These are phyloP conservation scores for Platycercus adscitus DNA, from an alignment of 2,113 vertebrate species.

Conservation along the genomic window DNA sequence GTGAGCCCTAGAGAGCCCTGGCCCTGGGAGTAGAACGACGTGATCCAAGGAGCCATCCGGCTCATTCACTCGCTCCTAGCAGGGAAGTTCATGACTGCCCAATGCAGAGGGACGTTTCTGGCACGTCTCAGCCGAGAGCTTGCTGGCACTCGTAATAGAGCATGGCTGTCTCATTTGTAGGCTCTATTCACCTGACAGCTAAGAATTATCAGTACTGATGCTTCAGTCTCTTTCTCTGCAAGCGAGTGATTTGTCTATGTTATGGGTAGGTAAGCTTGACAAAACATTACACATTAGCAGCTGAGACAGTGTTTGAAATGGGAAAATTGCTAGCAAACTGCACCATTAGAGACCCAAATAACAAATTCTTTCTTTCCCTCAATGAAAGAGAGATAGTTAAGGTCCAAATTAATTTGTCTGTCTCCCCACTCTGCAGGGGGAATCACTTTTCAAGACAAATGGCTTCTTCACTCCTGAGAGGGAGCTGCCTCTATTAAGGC, in stretches of 20 bases:
- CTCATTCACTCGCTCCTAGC: not conserved
- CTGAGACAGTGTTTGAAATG: conserved; percentile 77
- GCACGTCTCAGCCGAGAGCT: conserved; percentile 13
- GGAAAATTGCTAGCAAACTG: conserved; percentile 78
- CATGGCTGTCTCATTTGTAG: conserved; percentile 69
- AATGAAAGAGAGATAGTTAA: conserved; percentile 69
- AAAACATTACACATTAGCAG: conserved; percentile 77
- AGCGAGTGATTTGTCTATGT: conserved; percentile 78
- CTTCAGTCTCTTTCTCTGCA: conserved; percentile 52
- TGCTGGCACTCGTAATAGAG: conserved; percentile 59
- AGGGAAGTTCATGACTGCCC: not conserved
- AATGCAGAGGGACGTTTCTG: not conserved
- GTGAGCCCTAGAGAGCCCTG: not conserved
- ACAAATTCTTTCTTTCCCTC: conserved; percentile 72
- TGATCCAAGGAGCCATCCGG: not conserved
- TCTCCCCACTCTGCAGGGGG: conserved; percentile 55
- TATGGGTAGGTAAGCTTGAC: conserved; percentile 78
- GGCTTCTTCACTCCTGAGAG: conserved; percentile 8
- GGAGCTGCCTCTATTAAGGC: not conserved
- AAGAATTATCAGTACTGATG: conserved; percentile 69
- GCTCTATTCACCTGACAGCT: conserved; percentile 68
- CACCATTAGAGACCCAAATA: conserved; percentile 76
- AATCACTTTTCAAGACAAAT: conserved; percentile 77
- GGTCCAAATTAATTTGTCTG: conserved; percentile 74
- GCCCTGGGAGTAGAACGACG: not conserved